Evolutionary conservation across 2,113 vertebrate species (phyloP).

Genomic region (Stictonetta naevosa): DNA sequence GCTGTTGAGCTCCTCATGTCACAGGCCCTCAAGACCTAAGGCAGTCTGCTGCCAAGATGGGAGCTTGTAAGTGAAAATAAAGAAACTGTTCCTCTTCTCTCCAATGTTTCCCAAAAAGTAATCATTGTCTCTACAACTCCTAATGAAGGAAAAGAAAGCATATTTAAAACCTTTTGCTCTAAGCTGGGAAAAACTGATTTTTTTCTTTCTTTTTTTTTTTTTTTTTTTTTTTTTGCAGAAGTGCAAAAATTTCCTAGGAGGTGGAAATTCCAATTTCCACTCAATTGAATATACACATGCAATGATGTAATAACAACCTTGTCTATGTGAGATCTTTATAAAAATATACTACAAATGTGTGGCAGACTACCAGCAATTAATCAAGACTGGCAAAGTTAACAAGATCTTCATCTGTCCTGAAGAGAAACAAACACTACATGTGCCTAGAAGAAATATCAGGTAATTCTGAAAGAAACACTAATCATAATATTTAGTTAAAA

Average conservation of each 20-base stretch:
- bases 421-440: not conserved
- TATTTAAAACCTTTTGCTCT: not conserved
- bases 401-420: not conserved
- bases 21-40: not conserved
- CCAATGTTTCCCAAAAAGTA: not conserved
- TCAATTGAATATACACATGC: not conserved
- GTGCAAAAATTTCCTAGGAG: not conserved
- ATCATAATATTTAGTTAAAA: not conserved
- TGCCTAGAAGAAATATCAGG: not conserved
- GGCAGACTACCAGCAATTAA: not conserved
- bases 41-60: not conserved
- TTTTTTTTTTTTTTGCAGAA: accelerated
- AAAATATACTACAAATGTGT: not conserved
- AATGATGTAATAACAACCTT: not conserved
- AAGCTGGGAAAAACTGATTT: not conserved
- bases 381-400: not conserved
- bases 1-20: not conserved
- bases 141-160: not conserved
- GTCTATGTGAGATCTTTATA: not conserved
- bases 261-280: not conserved
- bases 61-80: not conserved
- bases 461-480: not conserved
- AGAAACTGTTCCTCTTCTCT: not conserved
- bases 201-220: not conserved
- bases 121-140: too few relatives aligned